Conservation (phyloP, 2,888 invertebrate species). For the Cephus nigrinus region DNA sequence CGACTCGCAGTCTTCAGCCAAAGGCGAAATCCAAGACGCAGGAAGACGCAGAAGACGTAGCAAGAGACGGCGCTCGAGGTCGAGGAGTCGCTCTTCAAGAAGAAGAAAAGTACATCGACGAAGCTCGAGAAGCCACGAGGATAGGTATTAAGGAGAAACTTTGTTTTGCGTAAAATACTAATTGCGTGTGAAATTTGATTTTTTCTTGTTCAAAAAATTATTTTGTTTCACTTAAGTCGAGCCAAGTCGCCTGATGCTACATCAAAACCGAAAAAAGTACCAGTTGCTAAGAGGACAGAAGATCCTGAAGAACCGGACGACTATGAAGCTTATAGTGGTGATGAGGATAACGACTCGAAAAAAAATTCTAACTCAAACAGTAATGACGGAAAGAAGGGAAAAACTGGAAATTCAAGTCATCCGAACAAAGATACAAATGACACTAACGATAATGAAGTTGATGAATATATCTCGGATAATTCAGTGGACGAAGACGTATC, state of each 20-base stretch:
- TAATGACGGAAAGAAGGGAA: constrained; percentile 9
- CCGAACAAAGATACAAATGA: not conserved
- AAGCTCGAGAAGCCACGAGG: not conserved
- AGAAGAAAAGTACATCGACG: constrained; percentile 8
- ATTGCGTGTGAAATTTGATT: not conserved
- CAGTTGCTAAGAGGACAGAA: not conserved
- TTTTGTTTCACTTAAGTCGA: not conserved
- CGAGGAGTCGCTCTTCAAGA: not conserved
- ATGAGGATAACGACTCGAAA: not conserved
- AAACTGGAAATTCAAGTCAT: not conserved
- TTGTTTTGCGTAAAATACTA: not conserved
- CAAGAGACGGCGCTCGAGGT: not conserved
- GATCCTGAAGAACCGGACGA: not conserved
- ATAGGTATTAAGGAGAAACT: not conserved
- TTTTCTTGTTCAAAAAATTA: not conserved
- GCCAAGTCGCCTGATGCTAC: not conserved
- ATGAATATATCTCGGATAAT: constrained; percentile 28
- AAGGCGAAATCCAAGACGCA: not conserved
- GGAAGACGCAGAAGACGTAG: not conserved
- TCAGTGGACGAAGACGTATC: constrained; percentile 21
- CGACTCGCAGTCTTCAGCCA: not conserved
- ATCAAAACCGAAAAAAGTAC: not conserved
- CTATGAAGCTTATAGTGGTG: not conserved
- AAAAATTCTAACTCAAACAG: not conserved
- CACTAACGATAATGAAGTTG: constrained; percentile 6